Evolutionary conservation across 2,797 vertebrate species (phyloP), one percentile per base, ranked within the genome.

Genomic region (Enteromius mattozi): DNA sequence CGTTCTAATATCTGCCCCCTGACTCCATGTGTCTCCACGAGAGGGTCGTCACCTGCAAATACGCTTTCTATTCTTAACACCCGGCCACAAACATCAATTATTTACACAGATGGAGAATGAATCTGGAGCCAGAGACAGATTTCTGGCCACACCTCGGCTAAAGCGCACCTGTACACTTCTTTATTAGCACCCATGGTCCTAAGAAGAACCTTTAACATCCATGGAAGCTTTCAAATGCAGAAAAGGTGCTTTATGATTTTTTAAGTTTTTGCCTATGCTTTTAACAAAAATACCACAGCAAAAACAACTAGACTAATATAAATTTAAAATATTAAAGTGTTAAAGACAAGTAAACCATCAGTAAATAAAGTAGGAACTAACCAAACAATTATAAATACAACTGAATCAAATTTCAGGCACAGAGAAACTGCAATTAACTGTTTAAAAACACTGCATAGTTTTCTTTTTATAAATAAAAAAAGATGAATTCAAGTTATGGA

Each of bases 41-140:
- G 92, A 92, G 88, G 90, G 94, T 94, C 92, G 92, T 94, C 94
- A 95, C 94, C 93, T 94, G 92, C 88, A 93, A 92, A 82, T 92
- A 92, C 54, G 89, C 92, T 90, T 94, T 94, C 94, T 94, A 94
- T 94, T 95, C 92, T 95, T 94, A 93, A 93, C 92, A 92, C 90
- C 82, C 88, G 92, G 94, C 93, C 92, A 91, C 90, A 92, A 91
- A 89, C 93, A 95, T 95, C 91, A 94, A 96, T 95, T 94, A 95
- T 95, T 95, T 91, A 95, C 88, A 83, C 88, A 90, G 89, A 81
- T 87, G 91, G 92, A 89, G 90, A 92, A 91, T 91, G 89, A 86
- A 90, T 89, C 86, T 75, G 79, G 87, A 91, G 54, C 35, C 88
- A 87, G 88, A 84, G 86, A 87, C 90, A 83, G 92, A 91, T 92